Conservation (phyloP, 2,113 vertebrate genomes). For the Arothron firmamentum region DNA sequence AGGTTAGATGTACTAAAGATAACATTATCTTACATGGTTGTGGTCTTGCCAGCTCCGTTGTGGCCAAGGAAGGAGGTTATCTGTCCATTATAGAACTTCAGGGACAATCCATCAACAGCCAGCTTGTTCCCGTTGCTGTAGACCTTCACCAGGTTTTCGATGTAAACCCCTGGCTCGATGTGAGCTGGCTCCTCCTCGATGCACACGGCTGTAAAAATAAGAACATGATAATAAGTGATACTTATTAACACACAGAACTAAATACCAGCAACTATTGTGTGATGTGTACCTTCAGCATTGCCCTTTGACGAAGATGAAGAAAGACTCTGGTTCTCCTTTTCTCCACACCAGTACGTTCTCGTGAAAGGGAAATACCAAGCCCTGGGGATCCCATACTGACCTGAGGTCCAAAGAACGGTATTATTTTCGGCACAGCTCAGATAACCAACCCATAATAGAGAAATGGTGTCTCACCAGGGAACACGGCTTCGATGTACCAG, state of each 20-base stretch:
- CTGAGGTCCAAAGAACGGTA: slow-evolving; percentile 57
- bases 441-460: no score
- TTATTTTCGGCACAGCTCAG: neutral
- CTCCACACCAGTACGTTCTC: slow-evolving; percentile 93
- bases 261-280: neutral
- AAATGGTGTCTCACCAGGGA: slow-evolving; percentile 80
- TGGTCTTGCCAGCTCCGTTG: slow-evolving; percentile 98
- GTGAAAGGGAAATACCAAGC: slow-evolving; percentile 97
- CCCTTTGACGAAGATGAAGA: slow-evolving; percentile 70
- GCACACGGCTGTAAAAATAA: slow-evolving; percentile 76
- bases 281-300: slow-evolving; percentile 80
- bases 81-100: slow-evolving; percentile 95
- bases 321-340: slow-evolving; percentile 74
- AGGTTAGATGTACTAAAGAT: neutral
- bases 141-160: slow-evolving; percentile 93
- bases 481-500: slow-evolving; percentile 96
- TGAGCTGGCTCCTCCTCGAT: slow-evolving; percentile 91
- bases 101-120: slow-evolving; percentile 88
- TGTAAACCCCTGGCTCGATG: slow-evolving; percentile 90
- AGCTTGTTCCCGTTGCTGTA: slow-evolving; percentile 94
- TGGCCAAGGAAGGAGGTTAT: slow-evolving; percentile 98
- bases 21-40: slow-evolving; percentile 87
- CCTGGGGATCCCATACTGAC: slow-evolving; percentile 93
- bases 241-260: neutral
- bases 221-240: neutral